Base-by-base conservation (phyloP, 2,113 vertebrate genomes). In the Procavia capensis region DNA sequence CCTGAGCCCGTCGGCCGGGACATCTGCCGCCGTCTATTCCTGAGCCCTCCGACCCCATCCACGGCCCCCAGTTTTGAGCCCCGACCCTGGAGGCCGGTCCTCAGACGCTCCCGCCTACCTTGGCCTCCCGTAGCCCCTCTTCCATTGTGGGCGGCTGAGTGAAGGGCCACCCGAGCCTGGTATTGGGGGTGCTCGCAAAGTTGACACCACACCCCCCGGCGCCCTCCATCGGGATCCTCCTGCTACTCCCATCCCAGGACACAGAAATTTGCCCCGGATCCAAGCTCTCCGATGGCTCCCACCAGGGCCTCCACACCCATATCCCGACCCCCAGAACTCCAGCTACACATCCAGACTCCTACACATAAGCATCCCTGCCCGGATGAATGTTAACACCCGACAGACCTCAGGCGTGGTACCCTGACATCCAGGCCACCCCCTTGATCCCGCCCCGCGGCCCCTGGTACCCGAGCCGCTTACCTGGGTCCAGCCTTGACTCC, bases 11-110 rank as follows among this genome's bases (percentile, higher is more conserved):
- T n/a, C n/a, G n/a, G n/a, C n/a, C n/a, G n/a, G n/a, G n/a, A n/a
- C n/a, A n/a, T n/a, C n/a, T n/a, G n/a, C n/a, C n/a, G n/a, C n/a
- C n/a, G n/a, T n/a, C n/a, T n/a, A n/a, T 1, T n/a, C 66, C 79
- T 0, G 0, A 27, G 16, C 45, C 3, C 7, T 6, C 31, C 6
- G 8, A 25, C 25, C 8, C 50, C 1, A 0, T 36, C n/a, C 72
- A 3, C 25, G 11, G 16, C 27, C 31, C 11, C 11, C n/a, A n/a
- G n/a, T n/a, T n/a, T n/a, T n/a, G n/a, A n/a, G n/a, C n/a, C n/a
- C n/a, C n/a, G n/a, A n/a, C n/a, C n/a, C n/a, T n/a, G n/a, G n/a
- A n/a, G 29, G 47, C 41, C 16, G 17, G 25, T 45, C 22, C 50
- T 16, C 9, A 50, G 8, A 50, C 9, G 74, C 22, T 0, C 10